phyloP scores from a whole-genome alignment of 2,113 vertebrate genomes.

The Pica pica region DNA sequence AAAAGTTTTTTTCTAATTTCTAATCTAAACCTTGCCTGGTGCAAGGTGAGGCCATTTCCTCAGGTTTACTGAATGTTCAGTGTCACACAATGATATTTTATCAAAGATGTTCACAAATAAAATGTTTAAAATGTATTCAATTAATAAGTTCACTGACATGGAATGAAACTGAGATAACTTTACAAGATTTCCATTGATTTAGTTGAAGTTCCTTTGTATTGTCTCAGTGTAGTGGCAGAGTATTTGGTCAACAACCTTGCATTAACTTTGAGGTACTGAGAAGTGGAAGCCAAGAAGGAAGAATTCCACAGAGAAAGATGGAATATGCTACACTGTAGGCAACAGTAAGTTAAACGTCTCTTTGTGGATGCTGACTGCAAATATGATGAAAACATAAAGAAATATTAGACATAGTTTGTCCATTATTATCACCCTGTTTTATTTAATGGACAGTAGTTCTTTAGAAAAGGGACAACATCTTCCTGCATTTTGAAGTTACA shows the following conservation, averaged over 20 bases:
- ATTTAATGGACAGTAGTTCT: not conserved
- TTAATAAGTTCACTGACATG: not conserved
- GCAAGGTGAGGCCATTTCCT: not conserved
- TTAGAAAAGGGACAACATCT: not conserved
- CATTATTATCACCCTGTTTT: not conserved
- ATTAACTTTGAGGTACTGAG: not conserved
- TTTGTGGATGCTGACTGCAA: not conserved
- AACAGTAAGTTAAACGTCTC: accelerated
- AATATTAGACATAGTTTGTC: not conserved
- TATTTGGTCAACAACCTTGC: not conserved
- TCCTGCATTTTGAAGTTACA: not conserved
- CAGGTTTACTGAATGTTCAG: not conserved
- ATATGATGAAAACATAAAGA: not conserved
- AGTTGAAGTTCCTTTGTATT: not conserved
- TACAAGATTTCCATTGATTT: not conserved
- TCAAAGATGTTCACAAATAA: not conserved
- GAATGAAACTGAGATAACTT: not conserved
- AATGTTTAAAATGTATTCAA: not conserved
- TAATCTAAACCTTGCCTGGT: not conserved
- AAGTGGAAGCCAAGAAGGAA: not conserved
- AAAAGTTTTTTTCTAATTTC: not conserved
- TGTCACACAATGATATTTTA: not conserved
- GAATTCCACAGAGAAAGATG: not conserved
- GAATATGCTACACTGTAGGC: not conserved
- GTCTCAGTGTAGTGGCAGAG: not conserved